Conservation (phyloP, 92 coral and sea anemone species). For the Blastomussa wellsi region DNA sequence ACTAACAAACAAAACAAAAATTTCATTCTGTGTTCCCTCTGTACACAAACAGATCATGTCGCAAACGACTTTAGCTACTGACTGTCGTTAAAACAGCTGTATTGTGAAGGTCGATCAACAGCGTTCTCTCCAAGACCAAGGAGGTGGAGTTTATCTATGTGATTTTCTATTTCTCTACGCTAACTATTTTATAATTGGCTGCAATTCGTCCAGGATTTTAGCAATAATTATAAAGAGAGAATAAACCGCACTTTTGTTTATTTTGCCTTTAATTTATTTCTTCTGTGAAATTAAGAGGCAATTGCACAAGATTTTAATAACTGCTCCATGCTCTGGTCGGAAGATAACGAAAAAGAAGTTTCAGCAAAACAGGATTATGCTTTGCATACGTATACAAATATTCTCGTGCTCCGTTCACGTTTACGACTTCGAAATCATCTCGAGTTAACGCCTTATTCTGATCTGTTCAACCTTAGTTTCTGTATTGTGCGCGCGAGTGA, state of each 20-base stretch:
- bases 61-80: not conserved
- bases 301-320: slow-evolving; percentile 7
- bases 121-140: not conserved
- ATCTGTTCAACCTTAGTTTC: not conserved
- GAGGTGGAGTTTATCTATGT: not conserved
- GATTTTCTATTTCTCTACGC: not conserved
- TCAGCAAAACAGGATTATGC: not conserved
- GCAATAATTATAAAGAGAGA: slow-evolving; percentile 12
- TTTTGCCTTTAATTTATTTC: slow-evolving; percentile 31
- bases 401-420: not conserved
- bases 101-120: not conserved
- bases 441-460: not conserved
- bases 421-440: not conserved
- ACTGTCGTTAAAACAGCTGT: not conserved
- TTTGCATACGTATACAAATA: not conserved
- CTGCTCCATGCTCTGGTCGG: not conserved
- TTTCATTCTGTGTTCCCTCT: slow-evolving; percentile 9
- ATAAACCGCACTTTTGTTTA: slow-evolving; percentile 27
- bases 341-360: not conserved
- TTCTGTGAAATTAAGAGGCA: slow-evolving; percentile 13
- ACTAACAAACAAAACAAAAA: slow-evolving; percentile 35
- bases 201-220: not conserved
- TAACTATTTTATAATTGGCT: slow-evolving; percentile 19
- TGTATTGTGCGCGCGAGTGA: not conserved
- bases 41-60: slow-evolving; percentile 28